Conservation (phyloP, 2,888 invertebrate genomes). For the Bellardia bayeri region DNA sequence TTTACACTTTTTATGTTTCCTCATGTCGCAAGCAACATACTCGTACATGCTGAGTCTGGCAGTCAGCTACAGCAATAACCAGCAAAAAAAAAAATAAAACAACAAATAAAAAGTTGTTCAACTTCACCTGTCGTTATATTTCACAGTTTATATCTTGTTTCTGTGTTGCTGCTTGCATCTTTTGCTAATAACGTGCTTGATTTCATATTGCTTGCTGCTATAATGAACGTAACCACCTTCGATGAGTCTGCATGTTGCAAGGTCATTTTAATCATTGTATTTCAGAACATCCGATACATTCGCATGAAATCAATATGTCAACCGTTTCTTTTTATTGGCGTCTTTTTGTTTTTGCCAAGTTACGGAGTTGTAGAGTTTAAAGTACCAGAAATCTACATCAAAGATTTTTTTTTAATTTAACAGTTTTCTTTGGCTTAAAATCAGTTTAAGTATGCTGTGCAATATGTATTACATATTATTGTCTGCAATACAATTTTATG, state of each 20-base stretch:
- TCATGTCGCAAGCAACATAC: conserved; percentile 32
- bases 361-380: neutral
- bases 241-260: conserved; percentile 49
- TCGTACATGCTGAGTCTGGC: conserved; percentile 5
- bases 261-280: conserved; percentile 56
- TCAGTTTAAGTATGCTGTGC: neutral
- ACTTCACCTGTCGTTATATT: conserved; percentile 65
- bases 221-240: conserved; percentile 22
- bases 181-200: no score
- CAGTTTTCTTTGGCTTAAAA: neutral
- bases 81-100: neutral
- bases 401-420: neutral
- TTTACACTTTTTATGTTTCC: conserved; percentile 50
- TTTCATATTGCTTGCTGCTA: conserved; percentile 13
- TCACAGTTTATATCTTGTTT: conserved; percentile 37
- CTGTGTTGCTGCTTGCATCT: neutral
- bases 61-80: neutral
- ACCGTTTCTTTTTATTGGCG: neutral
- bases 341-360: neutral
- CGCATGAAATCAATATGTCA: conserved; percentile 44
- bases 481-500: no score
- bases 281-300: conserved; percentile 45
- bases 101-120: conserved; percentile 54
- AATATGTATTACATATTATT: neutral
- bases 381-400: neutral